Base-by-base conservation (phyloP, 2,797 vertebrate genomes). In the Microhierax caerulescens region DNA sequence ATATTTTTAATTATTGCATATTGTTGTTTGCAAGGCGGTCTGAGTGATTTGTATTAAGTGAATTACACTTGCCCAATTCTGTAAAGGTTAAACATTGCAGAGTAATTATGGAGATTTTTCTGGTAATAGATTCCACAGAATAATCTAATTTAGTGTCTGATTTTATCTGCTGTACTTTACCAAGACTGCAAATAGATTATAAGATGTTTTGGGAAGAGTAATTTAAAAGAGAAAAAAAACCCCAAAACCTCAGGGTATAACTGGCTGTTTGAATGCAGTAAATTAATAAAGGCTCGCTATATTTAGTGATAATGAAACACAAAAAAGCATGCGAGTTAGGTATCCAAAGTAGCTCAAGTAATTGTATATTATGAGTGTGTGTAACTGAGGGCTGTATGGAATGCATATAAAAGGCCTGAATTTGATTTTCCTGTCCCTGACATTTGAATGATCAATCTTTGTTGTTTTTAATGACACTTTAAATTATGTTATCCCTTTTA, bases 101-200 rank as follows among this genome's bases (percentile, higher is more conserved):
- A 85, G 95, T 92, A 94, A 96, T 96, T 95, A 92, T 7, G 36
- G 77, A 93, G 86, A 73, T 90, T 86, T 95, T 95, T 90, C 94
- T 93, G 61, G 28, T 77, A 69, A 90, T 88, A 83, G 48, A 57
- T 88, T 78, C 85, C 47, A 76, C 88, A 88, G 65, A 93, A 95
- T 95, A 96, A 96, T 93, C 90, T 90, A 96, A 96, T 96, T 95
- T 90, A 45, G 88, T 69, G 70, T 82, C 85, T 97, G 84, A 97
- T 95, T 93, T 94, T 89, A 91, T 96, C 92, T 85, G 70, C 74
- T 94, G 67, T 89, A 72, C 93, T 95, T 93, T 90, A 84, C 59
- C 74, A 41, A 87, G 88, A 81, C 74, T 91, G 90, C 88, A 89
- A 94, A 94, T 92, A 93, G 92, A 95, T 96, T 90, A 69, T 57